These are phyloP conservation scores for Micrasema minimum DNA, from an alignment of 1,140 invertebrate genomes.

Conservation along the genomic window DNA sequence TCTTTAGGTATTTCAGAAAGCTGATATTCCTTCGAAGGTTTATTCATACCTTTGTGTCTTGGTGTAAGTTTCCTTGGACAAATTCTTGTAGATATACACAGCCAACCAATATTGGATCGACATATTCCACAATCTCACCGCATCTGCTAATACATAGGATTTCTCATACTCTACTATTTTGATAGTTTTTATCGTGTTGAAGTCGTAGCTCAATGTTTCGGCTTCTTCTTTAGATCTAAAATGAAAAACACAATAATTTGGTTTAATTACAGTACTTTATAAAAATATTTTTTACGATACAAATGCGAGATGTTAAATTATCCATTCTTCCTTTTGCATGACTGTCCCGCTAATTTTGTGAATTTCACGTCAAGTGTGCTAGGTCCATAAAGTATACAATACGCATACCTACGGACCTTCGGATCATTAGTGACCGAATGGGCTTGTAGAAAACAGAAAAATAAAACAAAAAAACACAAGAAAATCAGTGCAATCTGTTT, in stretches of 20 bases:
- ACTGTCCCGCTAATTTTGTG: not conserved
- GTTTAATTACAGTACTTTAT: not conserved
- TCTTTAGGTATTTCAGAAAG: too few relatives aligned
- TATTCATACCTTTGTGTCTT: conserved; percentile 24
- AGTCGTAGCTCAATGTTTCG: conserved; percentile 30
- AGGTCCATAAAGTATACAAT: too few relatives aligned
- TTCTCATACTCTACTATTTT: conserved; percentile 27
- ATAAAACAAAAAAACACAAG: too few relatives aligned
- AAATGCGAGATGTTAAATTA: not conserved
- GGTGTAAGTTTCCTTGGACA: conserved; percentile 8
- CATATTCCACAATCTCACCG: conserved; percentile 19
- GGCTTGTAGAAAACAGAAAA: too few relatives aligned
- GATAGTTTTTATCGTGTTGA: conserved; percentile 41
- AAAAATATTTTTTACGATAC: not conserved
- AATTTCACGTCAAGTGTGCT: too few relatives aligned
- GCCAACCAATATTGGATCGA: conserved; percentile 28
- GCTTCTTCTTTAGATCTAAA: conserved; percentile 42
- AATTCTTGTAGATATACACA: conserved; percentile 13
- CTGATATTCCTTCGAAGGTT: too few relatives aligned
- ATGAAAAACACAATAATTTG: conserved; percentile 24
- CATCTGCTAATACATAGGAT: not conserved
- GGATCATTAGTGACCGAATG: too few relatives aligned
- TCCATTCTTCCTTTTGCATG: not conserved
- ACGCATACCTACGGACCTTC: too few relatives aligned
- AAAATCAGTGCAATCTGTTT: too few relatives aligned